Evolutionary conservation across 2,797 vertebrate genomes (phyloP).

Genomic region (Sus cebifrons): DNA sequence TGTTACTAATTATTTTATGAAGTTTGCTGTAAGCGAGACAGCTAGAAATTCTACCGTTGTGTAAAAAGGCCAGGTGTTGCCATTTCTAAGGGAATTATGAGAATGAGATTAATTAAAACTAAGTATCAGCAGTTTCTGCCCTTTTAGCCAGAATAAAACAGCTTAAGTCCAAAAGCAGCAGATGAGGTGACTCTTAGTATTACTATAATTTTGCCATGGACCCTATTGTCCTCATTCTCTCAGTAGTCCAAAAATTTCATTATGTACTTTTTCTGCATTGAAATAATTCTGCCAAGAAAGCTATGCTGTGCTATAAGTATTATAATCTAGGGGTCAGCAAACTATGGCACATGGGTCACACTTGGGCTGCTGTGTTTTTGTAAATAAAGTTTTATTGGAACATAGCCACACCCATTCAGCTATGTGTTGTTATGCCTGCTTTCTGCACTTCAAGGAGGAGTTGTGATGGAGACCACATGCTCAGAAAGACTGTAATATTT

Average conservation of each 20-base stretch:
- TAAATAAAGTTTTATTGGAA: slow-evolving; percentile 67
- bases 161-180: slow-evolving; percentile 19
- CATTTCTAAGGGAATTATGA: slow-evolving; percentile 47
- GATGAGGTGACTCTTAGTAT: neutral
- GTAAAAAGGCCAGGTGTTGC: neutral
- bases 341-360: neutral
- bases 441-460: neutral
- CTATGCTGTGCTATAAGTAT: neutral
- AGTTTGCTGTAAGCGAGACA: slow-evolving; percentile 2
- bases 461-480: neutral
- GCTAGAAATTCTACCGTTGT: slow-evolving; percentile 30
- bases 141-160: neutral
- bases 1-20: slow-evolving; percentile 25
- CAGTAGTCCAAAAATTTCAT: neutral
- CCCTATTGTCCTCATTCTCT: neutral
- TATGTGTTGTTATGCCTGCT: slow-evolving; percentile 41
- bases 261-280: neutral
- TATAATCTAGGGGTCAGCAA: slow-evolving; percentile 8
- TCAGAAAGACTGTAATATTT: slow-evolving; percentile 24
- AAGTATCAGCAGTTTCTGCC: neutral
- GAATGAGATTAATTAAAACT: slow-evolving; percentile 53
- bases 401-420: neutral
- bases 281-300: slow-evolving; percentile 63
- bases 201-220: no score
- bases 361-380: neutral